Base-by-base conservation (phyloP, 2,888 invertebrate genomes). In the Pilophorus perplexus region DNA sequence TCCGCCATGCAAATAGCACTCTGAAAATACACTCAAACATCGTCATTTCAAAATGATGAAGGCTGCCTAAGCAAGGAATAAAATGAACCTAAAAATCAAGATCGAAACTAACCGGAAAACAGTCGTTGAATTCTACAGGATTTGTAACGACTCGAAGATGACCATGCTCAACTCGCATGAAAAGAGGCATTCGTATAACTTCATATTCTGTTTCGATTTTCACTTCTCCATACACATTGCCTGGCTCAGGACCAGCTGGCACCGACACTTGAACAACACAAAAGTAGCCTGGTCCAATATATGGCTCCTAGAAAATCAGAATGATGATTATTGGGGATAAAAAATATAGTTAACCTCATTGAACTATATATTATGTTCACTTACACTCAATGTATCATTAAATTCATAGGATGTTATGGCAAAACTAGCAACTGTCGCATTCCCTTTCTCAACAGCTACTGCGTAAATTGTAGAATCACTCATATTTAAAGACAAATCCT, bases 1-100 rank as follows among this genome's bases (percentile, higher is more conserved):
- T 88, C 86, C 73, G 88, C 85, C 55, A 83, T 82, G 74, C 89
- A 89, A 71, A 87, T 82, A 77, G 88, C 90, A 70, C 87, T 90
- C 89, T 90, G 74, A 55, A 44, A 50, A 60, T 14, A 38, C 12
- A 54, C 8, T 50, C n/a, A n/a, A n/a, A n/a, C n/a, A n/a, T n/a
- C n/a, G n/a, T n/a, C n/a, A n/a, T n/a, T n/a, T n/a, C n/a, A n/a
- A n/a, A n/a, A n/a, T n/a, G n/a, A n/a, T n/a, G n/a, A n/a, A n/a
- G n/a, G n/a, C n/a, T n/a, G n/a, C n/a, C n/a, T n/a, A n/a, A n/a
- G n/a, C n/a, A n/a, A n/a, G n/a, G n/a, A n/a, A n/a, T n/a, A n/a
- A n/a, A n/a, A n/a, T n/a, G n/a, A n/a, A n/a, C n/a, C n/a, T n/a
- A n/a, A n/a, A n/a, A n/a, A n/a, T n/a, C n/a, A 42, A 42, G n/a